These are phyloP conservation scores for Leucania comma DNA, from an alignment of 2,888 invertebrate species.

Conservation along the genomic window DNA sequence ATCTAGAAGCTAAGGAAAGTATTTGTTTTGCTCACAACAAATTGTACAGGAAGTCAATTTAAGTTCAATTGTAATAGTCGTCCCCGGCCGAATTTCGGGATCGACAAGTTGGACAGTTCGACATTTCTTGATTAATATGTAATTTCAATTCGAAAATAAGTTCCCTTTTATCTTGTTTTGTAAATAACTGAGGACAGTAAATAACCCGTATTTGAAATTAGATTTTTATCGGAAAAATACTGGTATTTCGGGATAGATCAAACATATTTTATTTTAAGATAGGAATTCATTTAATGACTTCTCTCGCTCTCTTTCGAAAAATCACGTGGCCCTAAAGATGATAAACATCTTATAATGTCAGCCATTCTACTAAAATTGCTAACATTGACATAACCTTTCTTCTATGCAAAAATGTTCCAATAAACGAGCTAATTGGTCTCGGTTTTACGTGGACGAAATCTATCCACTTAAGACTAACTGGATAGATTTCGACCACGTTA, in stretches of 20 bases:
- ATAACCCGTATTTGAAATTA: conserved; percentile 1
- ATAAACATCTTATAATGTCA: too few relatives aligned
- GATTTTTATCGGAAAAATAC: conserved; percentile 3
- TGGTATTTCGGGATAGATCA: conserved; percentile 18
- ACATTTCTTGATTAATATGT: conserved; percentile 41
- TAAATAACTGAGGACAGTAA: conserved; percentile 34
- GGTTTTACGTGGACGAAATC: too few relatives aligned
- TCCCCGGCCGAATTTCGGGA: conserved; percentile 1
- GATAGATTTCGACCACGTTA: too few relatives aligned
- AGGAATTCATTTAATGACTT: too few relatives aligned
- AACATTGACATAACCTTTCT: too few relatives aligned
- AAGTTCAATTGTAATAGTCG: conserved; percentile 4
- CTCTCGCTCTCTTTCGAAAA: too few relatives aligned
- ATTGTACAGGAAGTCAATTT: conserved; percentile 17
- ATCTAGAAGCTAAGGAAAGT: too few relatives aligned
- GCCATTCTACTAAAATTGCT: too few relatives aligned
- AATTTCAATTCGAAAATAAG: conserved; percentile 36
- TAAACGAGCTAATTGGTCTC: too few relatives aligned
- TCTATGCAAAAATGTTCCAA: too few relatives aligned
- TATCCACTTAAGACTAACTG: too few relatives aligned
- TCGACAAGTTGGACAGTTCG: conserved; percentile 40
- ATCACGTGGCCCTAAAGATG: too few relatives aligned
- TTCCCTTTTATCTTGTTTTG: conserved; percentile 28
- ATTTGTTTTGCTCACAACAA: neutral
- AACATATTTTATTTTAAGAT: neutral